Conservation (phyloP, 2,797 vertebrate genomes). For the Propithecus deckenii region DNA sequence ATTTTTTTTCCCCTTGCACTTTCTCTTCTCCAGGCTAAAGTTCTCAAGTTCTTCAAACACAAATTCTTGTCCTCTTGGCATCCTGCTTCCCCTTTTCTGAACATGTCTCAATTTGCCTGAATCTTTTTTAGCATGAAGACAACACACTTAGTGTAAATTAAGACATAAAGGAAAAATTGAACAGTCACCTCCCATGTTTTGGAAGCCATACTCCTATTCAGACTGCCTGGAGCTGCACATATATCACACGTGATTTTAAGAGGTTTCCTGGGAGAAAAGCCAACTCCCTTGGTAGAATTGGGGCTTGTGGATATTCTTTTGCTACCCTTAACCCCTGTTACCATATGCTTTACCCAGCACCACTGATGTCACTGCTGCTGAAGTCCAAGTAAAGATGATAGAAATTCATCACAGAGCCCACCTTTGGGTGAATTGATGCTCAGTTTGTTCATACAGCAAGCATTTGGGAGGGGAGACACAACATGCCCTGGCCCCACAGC, state of each 20-base stretch:
- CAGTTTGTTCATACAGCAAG: background rate
- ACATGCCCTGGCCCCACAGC: background rate
- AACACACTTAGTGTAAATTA: background rate
- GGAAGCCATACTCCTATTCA: conserved; percentile 12
- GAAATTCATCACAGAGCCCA: background rate
- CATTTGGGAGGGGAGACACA: background rate
- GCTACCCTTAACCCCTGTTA: background rate
- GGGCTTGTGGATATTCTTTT: background rate
- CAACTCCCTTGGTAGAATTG: background rate
- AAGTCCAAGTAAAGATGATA: background rate
- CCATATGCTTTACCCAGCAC: background rate
- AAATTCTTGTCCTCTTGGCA: background rate
- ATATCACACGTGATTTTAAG: background rate
- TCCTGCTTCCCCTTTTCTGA: background rate
- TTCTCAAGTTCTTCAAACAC: background rate
- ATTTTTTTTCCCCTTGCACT: background rate
- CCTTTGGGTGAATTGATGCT: background rate
- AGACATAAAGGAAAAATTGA: background rate
- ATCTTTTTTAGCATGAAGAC: background rate
- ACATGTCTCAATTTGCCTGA: background rate
- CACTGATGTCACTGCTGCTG: background rate
- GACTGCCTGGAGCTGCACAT: background rate
- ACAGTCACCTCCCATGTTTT: background rate
- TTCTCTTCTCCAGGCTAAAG: background rate
- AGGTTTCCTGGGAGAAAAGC: background rate